Conservation (phyloP, 2,888 invertebrate genomes). For the Acleris cristana region DNA sequence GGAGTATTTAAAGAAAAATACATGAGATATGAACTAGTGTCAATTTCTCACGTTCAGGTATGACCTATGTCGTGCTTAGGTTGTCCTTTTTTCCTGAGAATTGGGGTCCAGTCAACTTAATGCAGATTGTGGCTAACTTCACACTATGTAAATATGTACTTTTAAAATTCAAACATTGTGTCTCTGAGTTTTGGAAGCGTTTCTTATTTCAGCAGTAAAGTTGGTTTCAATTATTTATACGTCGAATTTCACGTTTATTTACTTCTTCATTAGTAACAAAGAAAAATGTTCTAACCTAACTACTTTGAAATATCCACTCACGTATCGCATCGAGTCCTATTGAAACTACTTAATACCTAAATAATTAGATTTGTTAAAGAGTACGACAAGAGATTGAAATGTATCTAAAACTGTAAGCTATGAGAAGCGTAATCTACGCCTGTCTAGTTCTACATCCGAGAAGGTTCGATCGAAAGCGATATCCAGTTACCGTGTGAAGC, state of each 20-base stretch:
- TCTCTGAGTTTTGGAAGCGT: too few relatives aligned
- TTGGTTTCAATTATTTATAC: too few relatives aligned
- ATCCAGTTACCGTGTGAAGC: constrained; percentile 61
- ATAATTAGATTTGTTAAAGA: constrained; percentile 39
- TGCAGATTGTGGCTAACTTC: constrained; percentile 37
- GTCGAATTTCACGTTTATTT: too few relatives aligned
- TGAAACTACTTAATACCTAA: constrained; percentile 37
- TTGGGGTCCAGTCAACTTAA: constrained; percentile 49
- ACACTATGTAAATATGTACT: constrained; percentile 3
- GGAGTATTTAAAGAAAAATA: too few relatives aligned
- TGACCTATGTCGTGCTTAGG: too few relatives aligned
- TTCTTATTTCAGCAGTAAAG: too few relatives aligned
- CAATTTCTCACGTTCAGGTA: too few relatives aligned
- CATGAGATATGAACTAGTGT: too few relatives aligned
- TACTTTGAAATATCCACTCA: constrained; percentile 12
- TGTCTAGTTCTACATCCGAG: constrained; percentile 38
- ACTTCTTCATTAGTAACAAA: neutral
- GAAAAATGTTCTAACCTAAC: constrained; percentile 17
- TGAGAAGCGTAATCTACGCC: constrained; percentile 41
- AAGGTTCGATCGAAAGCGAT: constrained; percentile 40
- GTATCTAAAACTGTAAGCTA: constrained; percentile 50
- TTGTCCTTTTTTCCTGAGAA: too few relatives aligned
- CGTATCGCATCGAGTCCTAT: constrained; percentile 17
- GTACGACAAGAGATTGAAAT: constrained; percentile 44
- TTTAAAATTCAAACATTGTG: neutral